Conservation (phyloP, 2,797 vertebrate genomes). For the Falco novaeseelandiae region DNA sequence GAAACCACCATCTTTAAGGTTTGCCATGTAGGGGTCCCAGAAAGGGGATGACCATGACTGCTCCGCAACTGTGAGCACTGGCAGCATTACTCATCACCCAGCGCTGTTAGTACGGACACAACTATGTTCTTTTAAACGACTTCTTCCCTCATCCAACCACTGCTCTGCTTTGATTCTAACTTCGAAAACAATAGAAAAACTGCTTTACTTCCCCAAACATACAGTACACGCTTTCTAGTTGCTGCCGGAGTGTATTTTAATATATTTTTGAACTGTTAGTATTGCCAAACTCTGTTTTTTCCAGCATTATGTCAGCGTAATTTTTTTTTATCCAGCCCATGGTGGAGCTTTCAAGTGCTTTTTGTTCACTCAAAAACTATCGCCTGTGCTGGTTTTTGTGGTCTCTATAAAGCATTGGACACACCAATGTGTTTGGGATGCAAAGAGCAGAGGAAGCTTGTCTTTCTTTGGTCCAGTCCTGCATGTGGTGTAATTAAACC, state of each 20-base stretch:
- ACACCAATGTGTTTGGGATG: background rate
- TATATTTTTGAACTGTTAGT: background rate
- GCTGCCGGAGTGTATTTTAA: background rate
- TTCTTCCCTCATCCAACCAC: background rate
- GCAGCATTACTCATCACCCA: background rate
- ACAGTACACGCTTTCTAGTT: background rate
- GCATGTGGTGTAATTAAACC: constrained; percentile 11
- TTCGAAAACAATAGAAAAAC: background rate
- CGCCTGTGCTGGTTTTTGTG: background rate
- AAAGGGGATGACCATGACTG: background rate
- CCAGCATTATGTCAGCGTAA: background rate
- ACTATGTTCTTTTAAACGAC: background rate
- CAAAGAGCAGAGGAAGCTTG: background rate
- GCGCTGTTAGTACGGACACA: background rate
- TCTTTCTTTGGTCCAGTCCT: background rate
- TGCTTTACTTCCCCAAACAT: background rate
- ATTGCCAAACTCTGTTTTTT: constrained; percentile 17
- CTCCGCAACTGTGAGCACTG: background rate
- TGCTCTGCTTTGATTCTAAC: background rate
- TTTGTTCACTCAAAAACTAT: background rate
- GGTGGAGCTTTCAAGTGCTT: constrained; percentile 1
- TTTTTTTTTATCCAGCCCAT: background rate
- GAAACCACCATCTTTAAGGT: background rate
- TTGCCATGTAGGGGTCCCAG: background rate
- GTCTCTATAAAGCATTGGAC: constrained; percentile 10